Percentiles rank a stretch among this genome's conserved stretches.
Conservation (phyloP, 2,113 vertebrate species). For the Rhinogobius similis region DNA sequence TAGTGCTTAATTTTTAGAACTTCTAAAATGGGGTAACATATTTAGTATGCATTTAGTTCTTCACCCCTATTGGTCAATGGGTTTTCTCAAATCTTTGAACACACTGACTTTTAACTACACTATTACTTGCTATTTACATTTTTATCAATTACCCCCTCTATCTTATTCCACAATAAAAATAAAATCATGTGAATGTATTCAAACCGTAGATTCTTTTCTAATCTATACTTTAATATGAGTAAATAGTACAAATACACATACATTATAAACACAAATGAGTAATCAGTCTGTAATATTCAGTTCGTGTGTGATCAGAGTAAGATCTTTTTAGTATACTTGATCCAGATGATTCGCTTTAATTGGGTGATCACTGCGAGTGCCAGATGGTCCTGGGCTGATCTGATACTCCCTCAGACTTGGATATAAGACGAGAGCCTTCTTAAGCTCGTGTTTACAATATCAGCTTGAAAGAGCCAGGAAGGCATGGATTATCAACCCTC, state of each 20-base stretch:
- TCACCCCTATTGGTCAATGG: not conserved
- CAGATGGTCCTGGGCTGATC: constrained; percentile 56
- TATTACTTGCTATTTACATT: no score
- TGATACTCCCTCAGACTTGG: constrained; percentile 46
- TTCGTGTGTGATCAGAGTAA: constrained; percentile 31
- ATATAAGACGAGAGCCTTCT: constrained; percentile 45
- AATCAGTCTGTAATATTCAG: not conserved
- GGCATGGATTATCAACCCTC: constrained; percentile 10
- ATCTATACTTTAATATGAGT: not conserved
- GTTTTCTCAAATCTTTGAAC: not conserved
- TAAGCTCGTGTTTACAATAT: constrained; percentile 58
- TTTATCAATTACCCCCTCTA: no score
- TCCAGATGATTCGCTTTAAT: constrained; percentile 47
- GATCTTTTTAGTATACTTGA: constrained; percentile 40
- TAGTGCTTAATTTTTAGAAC: not conserved
- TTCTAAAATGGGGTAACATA: not conserved
- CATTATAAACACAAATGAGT: not conserved
- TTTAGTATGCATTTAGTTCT: no score
- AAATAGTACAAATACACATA: not conserved
- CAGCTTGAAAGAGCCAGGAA: constrained; percentile 36
- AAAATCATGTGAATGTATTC: not conserved
- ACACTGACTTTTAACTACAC: not conserved
- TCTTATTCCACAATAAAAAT: not conserved
- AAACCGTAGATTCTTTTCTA: constrained; percentile 2
- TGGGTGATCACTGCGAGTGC: constrained; percentile 46